Evolutionary conservation across 1,140 invertebrate species (phyloP).

Genomic region (Dufourea novaeangliae): DNA sequence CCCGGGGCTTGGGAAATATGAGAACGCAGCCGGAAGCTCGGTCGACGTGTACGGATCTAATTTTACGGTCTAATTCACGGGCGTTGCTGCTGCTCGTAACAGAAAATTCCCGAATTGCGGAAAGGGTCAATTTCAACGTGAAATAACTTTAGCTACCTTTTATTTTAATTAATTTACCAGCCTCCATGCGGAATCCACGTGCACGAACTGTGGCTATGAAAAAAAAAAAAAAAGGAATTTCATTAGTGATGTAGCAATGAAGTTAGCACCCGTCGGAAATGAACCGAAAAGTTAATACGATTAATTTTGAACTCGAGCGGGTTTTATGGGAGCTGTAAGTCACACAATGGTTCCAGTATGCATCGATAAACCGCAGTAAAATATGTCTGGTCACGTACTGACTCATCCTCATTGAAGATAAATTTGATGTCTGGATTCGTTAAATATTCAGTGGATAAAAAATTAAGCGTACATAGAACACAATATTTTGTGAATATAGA

Average conservation of each 20-base stretch:
- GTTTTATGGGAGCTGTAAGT: no score
- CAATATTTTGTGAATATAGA: no score
- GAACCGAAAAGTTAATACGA: no score
- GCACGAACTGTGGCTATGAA: not conserved
- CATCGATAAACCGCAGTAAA: no score
- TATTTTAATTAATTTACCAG: not conserved
- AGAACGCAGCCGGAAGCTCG: not conserved
- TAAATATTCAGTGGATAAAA: not conserved
- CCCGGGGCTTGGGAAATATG: not conserved
- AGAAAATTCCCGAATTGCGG: not conserved
- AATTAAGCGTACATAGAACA: no score
- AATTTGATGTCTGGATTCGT: not conserved
- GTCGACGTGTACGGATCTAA: not conserved
- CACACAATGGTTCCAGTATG: no score
- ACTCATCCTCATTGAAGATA: not conserved
- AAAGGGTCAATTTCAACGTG: not conserved
- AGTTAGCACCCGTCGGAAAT: no score
- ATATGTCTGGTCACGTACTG: not conserved
- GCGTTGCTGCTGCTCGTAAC: not conserved
- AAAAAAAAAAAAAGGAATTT: not conserved
- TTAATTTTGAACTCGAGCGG: no score
- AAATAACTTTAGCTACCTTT: not conserved
- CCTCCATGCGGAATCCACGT: no score
- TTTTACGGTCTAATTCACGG: constrained; percentile 5
- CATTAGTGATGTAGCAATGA: no score